Evolutionary conservation across 2,113 vertebrate genomes (phyloP), one percentile per base, ranked within the genome.

Genomic region (Natator depressus): DNA sequence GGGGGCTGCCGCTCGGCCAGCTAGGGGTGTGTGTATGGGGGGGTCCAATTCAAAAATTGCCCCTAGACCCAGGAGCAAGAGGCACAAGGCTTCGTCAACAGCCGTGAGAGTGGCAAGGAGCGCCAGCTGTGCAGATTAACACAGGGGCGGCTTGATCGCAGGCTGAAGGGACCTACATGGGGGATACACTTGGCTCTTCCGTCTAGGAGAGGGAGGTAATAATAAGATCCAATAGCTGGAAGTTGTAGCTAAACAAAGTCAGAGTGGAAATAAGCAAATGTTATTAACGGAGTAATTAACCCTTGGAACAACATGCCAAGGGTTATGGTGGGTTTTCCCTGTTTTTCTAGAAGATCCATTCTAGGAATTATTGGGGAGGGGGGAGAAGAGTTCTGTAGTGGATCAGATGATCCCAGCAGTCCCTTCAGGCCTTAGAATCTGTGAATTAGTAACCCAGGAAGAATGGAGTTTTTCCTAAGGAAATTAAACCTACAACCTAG

Each of bases 191-290:
- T 2, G 35, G 62, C 62, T 17, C 31, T 3, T 19, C 55, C 1
- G 54, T 25, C 35, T n/a, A 19, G 62, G 8, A n/a, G 35, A 19
- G 62, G 35, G 8, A 65, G 13, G 31, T 3, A 7, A 4, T 42
- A 9, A 35, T 1, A 7, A 4, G 29, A 35, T 6, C 14, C 31
- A 31, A 2, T 4, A 4, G 62, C 31, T 31, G 31, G 31, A 14
- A 6, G 6, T 59, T 59, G 59, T 11, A 35, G 16, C 29, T 35
- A 19, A 69, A n/a, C 62, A n/a, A 19, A 19, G 7, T n/a, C 62
- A 9, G 6, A 65, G 31, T 8, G 27, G 62, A 65, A 65, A 17
- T 17, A 10, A 69, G 8, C 11, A 11, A 16, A 14, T 2, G 1
- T 31, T 59, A 8, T 22, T 19, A 16, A 7, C 29, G 4, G 31